Evolutionary conservation across 2,888 invertebrate species (phyloP).

Genomic region (Oscheius sp.): DNA sequence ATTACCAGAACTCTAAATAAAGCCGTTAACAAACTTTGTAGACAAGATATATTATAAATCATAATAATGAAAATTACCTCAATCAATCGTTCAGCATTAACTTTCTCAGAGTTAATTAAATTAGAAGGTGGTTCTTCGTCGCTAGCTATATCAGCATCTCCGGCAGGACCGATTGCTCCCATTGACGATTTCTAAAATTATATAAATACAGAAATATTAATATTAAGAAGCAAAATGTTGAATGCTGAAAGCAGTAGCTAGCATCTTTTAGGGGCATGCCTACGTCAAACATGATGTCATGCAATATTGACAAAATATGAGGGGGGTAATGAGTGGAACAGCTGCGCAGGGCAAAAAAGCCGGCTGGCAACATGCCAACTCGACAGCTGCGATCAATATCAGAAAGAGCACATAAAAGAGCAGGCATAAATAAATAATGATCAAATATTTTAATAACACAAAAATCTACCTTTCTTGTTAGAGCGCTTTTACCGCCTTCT

Average conservation of each 20-base stretch:
- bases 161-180: conserved; percentile 19
- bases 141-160: conserved; percentile 3
- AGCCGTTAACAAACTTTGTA: background rate
- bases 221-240: too few species aligned
- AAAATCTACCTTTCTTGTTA: background rate
- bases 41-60: background rate
- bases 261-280: too few species aligned
- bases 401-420: conserved; percentile 19
- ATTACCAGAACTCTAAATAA: background rate
- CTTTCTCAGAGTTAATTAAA: background rate
- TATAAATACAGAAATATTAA: background rate
- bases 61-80: background rate
- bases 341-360: conserved; percentile 20
- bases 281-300: too few species aligned
- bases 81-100: background rate
- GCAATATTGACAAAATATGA: too few species aligned
- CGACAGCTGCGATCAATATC: conserved; percentile 19
- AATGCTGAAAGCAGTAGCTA: too few species aligned
- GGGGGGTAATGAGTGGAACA: conserved; percentile 8
- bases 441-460: background rate
- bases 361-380: conserved; percentile 23
- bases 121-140: conserved; percentile 5
- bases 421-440: background rate
- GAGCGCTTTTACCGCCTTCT: too few species aligned
- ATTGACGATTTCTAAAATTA: background rate